Conservation (phyloP, 2,797 vertebrate species). For the Anabas testudineus region DNA sequence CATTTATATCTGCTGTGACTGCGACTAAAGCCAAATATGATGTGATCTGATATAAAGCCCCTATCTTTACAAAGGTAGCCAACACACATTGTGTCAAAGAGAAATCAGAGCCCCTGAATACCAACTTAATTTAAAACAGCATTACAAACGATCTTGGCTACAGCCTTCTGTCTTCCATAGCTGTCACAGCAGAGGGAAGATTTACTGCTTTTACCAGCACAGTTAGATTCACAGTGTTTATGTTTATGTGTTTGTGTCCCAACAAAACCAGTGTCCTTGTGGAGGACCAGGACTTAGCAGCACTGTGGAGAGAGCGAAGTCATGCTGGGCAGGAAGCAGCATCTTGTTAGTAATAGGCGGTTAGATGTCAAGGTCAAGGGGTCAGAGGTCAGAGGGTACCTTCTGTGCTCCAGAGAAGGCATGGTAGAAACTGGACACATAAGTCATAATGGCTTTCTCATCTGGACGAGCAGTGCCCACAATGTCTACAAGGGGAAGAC, state of each 20-base stretch:
- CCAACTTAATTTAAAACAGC: background rate
- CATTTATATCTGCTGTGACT: too few species aligned
- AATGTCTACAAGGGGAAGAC: slow-evolving; percentile 88
- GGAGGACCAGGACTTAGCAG: slow-evolving; percentile 50
- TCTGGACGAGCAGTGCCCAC: slow-evolving; percentile 95
- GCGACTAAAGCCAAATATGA: too few species aligned
- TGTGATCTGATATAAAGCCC: too few species aligned
- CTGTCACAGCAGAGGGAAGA: background rate
- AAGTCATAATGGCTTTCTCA: slow-evolving; percentile 99
- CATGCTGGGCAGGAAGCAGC: slow-evolving; percentile 77
- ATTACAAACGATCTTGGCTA: background rate
- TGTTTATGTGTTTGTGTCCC: slow-evolving; percentile 50
- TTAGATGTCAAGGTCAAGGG: slow-evolving; percentile 42
- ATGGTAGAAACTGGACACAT: slow-evolving; percentile 99
- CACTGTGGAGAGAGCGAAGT: slow-evolving; percentile 61
- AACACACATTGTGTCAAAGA: too few species aligned
- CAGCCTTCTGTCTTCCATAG: background rate
- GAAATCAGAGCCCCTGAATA: too few species aligned
- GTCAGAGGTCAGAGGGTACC: slow-evolving; percentile 71
- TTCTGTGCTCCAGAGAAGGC: slow-evolving; percentile 93
- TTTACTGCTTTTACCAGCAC: slow-evolving; percentile 27
- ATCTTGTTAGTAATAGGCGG: slow-evolving; percentile 47
- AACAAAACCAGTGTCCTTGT: slow-evolving; percentile 2
- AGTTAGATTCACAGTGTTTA: background rate
- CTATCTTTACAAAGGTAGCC: too few species aligned